Evolutionary conservation across 2,113 vertebrate genomes (phyloP).

Genomic region (Planiliza haematocheilus): DNA sequence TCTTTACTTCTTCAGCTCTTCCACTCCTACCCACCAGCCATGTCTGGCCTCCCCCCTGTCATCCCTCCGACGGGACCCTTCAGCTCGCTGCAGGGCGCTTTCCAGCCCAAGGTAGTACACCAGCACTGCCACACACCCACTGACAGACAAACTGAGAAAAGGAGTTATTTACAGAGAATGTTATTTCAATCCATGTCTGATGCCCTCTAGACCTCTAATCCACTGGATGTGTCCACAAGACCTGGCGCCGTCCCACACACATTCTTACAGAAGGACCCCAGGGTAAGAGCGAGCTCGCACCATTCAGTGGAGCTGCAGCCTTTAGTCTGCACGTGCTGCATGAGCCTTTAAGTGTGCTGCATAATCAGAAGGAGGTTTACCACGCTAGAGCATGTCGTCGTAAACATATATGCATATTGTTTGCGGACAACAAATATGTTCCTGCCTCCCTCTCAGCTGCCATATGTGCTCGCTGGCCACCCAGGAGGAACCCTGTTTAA

Average conservation of each 20-base stretch:
- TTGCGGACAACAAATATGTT: not conserved
- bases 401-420: not conserved
- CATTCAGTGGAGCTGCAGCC: too few species aligned
- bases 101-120: conserved; percentile 93
- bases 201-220: conserved; percentile 92
- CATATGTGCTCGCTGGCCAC: not conserved
- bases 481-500: conserved; percentile 4
- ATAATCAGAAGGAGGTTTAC: conserved; percentile 14
- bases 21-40: conserved; percentile 95
- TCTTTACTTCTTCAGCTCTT: conserved; percentile 89
- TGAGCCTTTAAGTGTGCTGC: conserved; percentile 15
- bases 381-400: not conserved
- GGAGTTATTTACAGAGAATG: conserved; percentile 28
- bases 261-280: conserved; percentile 96
- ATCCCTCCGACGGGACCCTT: conserved; percentile 96
- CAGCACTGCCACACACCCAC: not conserved
- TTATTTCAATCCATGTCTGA: conserved; percentile 45
- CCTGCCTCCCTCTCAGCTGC: not conserved
- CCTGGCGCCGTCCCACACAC: conserved; percentile 95
- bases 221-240: conserved; percentile 93
- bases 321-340: not conserved
- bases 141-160: not conserved
- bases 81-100: conserved; percentile 97
- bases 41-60: conserved; percentile 96
- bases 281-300: conserved; percentile 84